These are phyloP conservation scores for Proales similis DNA, from an alignment of 1,140 invertebrate genomes.

Conservation along the genomic window DNA sequence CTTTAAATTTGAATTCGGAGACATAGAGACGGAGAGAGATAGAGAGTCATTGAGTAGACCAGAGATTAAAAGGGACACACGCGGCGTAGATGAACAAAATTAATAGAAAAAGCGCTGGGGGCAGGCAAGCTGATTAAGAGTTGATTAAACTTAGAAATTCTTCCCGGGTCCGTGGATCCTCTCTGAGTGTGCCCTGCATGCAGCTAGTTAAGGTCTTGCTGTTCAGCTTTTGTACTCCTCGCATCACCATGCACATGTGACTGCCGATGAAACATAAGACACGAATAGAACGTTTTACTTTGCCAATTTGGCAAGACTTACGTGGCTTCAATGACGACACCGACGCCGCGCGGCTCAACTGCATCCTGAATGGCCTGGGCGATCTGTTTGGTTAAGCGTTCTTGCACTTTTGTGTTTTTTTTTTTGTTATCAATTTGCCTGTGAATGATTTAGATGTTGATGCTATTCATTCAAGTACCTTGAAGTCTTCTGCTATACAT, in stretches of 20 bases:
- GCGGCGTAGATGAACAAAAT: no score
- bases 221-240: conserved; percentile 98
- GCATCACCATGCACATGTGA: conserved; percentile 99
- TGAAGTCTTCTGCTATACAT: conserved; percentile 88
- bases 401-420: no score
- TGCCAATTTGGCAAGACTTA: not conserved
- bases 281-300: not conserved
- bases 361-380: conserved; percentile 91
- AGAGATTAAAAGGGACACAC: no score
- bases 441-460: conserved; percentile 24
- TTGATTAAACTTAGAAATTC: conserved; percentile 81
- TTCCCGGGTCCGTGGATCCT: conserved; percentile 94
- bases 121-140: no score
- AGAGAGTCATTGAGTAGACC: no score
- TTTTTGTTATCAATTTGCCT: no score
- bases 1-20: no score
- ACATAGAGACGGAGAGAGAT: no score
- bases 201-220: conserved; percentile 96
- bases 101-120: no score
- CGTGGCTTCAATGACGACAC: conserved; percentile 87
- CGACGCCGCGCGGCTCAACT: conserved; percentile 87
- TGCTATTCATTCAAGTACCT: conserved; percentile 51
- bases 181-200: conserved; percentile 96
- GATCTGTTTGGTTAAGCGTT: conserved; percentile 94
- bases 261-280: conserved; percentile 6